Evolutionary conservation across 2,797 vertebrate genomes (phyloP).

Genomic region (Hippoglossus hippoglossus): DNA sequence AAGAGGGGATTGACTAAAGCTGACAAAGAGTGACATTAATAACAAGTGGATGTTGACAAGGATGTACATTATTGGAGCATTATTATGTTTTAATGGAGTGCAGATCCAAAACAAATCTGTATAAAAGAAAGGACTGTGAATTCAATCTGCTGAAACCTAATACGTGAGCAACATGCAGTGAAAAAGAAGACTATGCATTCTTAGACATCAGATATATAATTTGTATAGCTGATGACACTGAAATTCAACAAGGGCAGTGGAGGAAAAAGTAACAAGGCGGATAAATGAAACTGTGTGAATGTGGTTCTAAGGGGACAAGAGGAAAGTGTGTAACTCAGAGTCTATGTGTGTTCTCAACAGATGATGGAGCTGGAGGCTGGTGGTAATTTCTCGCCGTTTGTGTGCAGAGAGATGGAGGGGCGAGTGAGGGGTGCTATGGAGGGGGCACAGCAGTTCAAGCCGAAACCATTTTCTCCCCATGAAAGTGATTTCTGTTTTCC

Average conservation of each 20-base stretch:
- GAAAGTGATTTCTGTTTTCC: conserved; percentile 21
- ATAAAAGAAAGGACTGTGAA: neutral
- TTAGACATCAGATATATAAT: conserved; percentile 24
- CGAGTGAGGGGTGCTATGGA: conserved; percentile 9
- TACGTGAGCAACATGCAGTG: conserved; percentile 25
- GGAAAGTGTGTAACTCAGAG: no score
- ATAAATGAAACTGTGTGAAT: conserved; percentile 22
- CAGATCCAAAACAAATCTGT: conserved; percentile 4
- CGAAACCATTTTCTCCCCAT: conserved; percentile 28
- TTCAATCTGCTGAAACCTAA: conserved; percentile 6
- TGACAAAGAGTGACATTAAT: conserved; percentile 12
- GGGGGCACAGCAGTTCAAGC: neutral
- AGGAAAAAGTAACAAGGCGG: conserved; percentile 12
- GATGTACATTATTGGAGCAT: neutral
- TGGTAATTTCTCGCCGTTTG: conserved; percentile 54
- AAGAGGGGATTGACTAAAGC: neutral
- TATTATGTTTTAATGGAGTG: conserved; percentile 1
- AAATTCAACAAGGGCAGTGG: conserved; percentile 28
- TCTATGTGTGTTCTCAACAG: conserved; percentile 18
- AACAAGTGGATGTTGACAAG: neutral
- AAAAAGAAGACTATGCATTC: conserved; percentile 19
- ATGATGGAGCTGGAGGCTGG: conserved; percentile 42
- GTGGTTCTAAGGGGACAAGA: conserved; percentile 8
- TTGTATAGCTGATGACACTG: conserved; percentile 7
- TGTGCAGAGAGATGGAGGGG: conserved; percentile 29